Conservation (phyloP, 2,888 invertebrate genomes). For the Trissoscelio sp. region DNA sequence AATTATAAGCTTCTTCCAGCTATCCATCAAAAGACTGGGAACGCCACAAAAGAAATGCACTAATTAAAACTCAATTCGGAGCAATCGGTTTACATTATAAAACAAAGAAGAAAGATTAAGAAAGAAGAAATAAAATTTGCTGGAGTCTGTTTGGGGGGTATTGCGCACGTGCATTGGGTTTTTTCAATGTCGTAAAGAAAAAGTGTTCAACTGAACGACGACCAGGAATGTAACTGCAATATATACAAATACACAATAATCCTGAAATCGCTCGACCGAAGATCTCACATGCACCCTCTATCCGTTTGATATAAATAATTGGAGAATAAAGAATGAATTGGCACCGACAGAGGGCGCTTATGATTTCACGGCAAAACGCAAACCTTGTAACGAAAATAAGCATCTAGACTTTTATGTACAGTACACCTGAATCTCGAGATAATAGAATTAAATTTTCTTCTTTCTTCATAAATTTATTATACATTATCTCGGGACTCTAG, state of each 20-base stretch:
- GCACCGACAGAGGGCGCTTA: too few relatives aligned
- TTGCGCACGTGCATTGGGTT: neutral
- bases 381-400: conserved; percentile 64
- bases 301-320: conserved; percentile 19
- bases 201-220: conserved; percentile 31
- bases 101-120: neutral
- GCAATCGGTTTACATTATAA: neutral
- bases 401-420: conserved; percentile 64
- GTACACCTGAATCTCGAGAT: too few relatives aligned
- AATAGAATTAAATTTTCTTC: too few relatives aligned
- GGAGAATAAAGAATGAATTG: conserved; percentile 6
- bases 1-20: too few relatives aligned
- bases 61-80: neutral
- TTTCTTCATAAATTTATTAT: too few relatives aligned
- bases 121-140: neutral
- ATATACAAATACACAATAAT: conserved; percentile 60
- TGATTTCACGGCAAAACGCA: too few relatives aligned
- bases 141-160: neutral
- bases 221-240: conserved; percentile 60
- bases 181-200: too few relatives aligned
- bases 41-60: neutral
- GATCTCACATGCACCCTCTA: neutral
- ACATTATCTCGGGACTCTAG: too few relatives aligned
- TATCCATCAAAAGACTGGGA: neutral
- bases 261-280: conserved; percentile 5